phyloP scores from a whole-genome alignment of 2,113 vertebrate species.

The Microcebus tavaratra region DNA sequence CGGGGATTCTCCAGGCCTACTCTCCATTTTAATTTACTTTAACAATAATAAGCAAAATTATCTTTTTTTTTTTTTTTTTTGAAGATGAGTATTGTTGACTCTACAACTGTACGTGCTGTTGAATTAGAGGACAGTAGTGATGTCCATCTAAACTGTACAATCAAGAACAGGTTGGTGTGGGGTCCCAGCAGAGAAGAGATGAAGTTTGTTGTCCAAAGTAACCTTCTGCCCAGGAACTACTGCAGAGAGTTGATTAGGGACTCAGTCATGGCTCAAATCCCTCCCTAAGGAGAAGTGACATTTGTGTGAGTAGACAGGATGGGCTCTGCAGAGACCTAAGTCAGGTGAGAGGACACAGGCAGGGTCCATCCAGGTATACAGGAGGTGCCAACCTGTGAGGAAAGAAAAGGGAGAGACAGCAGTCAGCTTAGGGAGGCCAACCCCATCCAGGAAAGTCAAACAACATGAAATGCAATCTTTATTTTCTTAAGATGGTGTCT shows the following conservation, averaged over 20 bases:
- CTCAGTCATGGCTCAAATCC: fast-evolving
- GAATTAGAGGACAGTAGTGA: background rate
- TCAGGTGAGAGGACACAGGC: no score
- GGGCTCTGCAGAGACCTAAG: background rate
- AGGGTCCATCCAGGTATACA: fast-evolving
- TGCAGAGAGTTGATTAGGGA: background rate
- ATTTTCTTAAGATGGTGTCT: background rate
- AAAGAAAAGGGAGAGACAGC: background rate
- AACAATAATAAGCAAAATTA: background rate
- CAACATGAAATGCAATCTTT: fast-evolving
- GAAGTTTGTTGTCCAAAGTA: background rate
- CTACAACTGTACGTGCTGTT: background rate
- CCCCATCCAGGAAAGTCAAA: fast-evolving
- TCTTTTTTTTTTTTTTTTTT: background rate
- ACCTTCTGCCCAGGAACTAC: background rate
- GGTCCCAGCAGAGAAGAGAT: no score
- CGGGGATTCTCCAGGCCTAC: background rate
- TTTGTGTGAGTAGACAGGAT: fast-evolving
- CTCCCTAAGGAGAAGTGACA: background rate
- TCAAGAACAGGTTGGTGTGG: background rate
- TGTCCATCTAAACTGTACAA: background rate
- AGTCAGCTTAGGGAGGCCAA: background rate
- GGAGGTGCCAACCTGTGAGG: fast-evolving
- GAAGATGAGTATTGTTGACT: background rate
- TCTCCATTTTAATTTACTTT: background rate